Evolutionary conservation across 64 coral and sea anemone genomes (phyloP).

Genomic region (Anthopleura sola): DNA sequence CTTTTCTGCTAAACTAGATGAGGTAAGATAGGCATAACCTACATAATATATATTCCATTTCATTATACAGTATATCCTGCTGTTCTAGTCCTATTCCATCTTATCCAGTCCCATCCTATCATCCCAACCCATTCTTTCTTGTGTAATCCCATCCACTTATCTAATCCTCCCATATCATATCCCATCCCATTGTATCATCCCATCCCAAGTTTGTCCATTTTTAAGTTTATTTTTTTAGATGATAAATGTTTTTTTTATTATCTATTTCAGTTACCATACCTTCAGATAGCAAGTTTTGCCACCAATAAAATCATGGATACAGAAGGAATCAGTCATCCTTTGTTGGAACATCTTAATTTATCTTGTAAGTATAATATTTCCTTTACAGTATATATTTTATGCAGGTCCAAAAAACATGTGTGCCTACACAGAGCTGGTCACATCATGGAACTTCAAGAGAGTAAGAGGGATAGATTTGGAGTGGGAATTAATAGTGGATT

Average conservation of each 20-base stretch:
- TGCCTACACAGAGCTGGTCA: no score
- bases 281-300: constrained; percentile 96
- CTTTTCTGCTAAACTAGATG: constrained; percentile 85
- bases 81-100: not conserved
- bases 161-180: no score
- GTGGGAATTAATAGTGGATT: no score
- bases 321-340: constrained; percentile 87
- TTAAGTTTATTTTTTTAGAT: no score
- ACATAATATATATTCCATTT: no score
- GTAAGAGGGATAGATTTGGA: no score
- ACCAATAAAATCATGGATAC: constrained; percentile 94
- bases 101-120: not conserved
- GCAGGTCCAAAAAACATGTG: no score
- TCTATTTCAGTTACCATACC: constrained; percentile 80
- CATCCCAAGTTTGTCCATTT: not conserved
- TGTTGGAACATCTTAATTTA: constrained; percentile 87
- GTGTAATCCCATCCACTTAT: not conserved
- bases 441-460: no score
- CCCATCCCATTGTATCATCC: not conserved
- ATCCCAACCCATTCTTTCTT: not conserved
- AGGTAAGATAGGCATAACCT: constrained; percentile 42
- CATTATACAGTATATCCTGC: no score
- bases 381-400: no score
- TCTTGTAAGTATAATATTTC: constrained; percentile 66
- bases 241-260: no score